Evolutionary conservation across 2,888 invertebrate species (phyloP).

Genomic region (Blera fallax): DNA sequence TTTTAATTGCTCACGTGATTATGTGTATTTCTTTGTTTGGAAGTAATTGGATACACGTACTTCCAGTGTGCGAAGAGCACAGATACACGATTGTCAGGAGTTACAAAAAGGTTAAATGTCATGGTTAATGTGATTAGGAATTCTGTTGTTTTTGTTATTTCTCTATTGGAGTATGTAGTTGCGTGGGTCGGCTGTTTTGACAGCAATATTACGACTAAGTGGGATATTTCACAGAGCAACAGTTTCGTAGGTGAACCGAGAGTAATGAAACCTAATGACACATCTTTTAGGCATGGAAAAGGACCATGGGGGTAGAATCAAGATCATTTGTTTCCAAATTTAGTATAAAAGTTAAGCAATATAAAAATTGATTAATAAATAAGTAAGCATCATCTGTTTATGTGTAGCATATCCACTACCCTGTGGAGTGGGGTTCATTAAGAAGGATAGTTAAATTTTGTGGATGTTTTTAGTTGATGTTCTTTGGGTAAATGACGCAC

Average conservation of each 20-base stretch:
- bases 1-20: conserved; percentile 68
- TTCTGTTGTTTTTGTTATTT: conserved; percentile 13
- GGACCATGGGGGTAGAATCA: background rate
- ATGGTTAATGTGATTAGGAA: conserved; percentile 60
- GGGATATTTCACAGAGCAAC: conserved; percentile 26
- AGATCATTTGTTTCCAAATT: background rate
- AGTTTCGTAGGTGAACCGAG: conserved; percentile 7
- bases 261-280: conserved; percentile 26
- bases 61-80: conserved; percentile 25
- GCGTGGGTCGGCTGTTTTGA: conserved; percentile 22
- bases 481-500: too few relatives aligned
- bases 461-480: too few relatives aligned
- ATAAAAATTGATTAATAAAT: conserved; percentile 1
- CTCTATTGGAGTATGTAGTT: conserved; percentile 18
- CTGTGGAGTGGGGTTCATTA: too few relatives aligned
- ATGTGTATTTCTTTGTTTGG: conserved; percentile 6
- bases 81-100: conserved; percentile 7
- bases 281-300: conserved; percentile 10
- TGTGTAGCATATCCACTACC: too few relatives aligned
- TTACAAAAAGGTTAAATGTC: conserved; percentile 58
- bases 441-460: too few relatives aligned
- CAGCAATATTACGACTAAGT: background rate
- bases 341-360: background rate
- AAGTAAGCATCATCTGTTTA: background rate
- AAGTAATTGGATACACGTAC: conserved; percentile 59